A percentile compares a stretch with the other conserved stretches of the same genome.
phyloP scores from a whole-genome alignment of 2,113 vertebrate species.

The Orthonyx spaldingii region DNA sequence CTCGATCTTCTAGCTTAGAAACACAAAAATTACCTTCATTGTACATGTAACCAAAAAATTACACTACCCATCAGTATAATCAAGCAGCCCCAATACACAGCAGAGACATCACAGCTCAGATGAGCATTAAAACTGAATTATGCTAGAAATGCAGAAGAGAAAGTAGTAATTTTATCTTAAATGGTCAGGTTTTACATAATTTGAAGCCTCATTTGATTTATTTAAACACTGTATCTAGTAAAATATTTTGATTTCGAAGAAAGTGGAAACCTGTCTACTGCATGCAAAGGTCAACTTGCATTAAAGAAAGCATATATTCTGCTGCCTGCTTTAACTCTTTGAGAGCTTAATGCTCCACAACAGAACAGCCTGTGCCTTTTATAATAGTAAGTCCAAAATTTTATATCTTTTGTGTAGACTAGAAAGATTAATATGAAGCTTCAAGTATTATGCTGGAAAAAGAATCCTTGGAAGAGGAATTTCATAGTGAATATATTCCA shows the following conservation, averaged over 20 bases:
- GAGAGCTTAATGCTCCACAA: neutral
- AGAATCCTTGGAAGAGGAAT: neutral
- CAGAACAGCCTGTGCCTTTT: neutral
- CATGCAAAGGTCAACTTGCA: neutral
- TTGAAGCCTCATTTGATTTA: conserved; percentile 6
- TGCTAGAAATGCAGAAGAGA: neutral
- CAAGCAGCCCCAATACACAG: neutral
- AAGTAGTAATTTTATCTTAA: conserved; percentile 7
- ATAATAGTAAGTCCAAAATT: neutral
- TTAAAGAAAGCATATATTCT: neutral
- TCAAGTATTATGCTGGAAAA: neutral
- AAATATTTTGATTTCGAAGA: conserved; percentile 5
- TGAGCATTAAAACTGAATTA: conserved; percentile 8
- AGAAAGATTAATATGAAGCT: neutral
- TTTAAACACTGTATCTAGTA: neutral
- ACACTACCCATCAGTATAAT: neutral
- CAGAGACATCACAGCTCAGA: neutral
- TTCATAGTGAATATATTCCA: neutral
- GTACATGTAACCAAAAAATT: neutral
- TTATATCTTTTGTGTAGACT: neutral
- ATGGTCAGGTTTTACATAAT: conserved; percentile 26
- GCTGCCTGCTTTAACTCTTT: neutral
- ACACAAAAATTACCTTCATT: neutral
- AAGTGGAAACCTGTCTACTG: neutral
- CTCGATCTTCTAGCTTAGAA: neutral